Conservation (phyloP, 1,140 invertebrate genomes). For the fruit fly (Drosophila melanogaster) region DNA sequence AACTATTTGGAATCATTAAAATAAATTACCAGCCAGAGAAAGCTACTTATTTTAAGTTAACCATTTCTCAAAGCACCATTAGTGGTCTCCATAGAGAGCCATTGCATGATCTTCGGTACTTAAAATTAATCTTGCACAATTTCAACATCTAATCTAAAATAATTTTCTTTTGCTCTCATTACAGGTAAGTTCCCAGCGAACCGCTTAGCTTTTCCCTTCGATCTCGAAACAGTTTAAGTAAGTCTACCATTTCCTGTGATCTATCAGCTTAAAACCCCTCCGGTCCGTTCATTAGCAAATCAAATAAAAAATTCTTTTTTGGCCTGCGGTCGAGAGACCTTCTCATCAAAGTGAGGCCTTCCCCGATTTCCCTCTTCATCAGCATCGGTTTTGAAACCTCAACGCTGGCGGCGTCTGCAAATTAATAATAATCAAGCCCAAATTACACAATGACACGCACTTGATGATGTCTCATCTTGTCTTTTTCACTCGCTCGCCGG, state of each 20-base stretch:
- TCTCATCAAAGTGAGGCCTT: constrained; percentile 44
- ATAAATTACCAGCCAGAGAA: not conserved
- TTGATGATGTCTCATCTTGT: constrained; percentile 56
- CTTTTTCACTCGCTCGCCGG: not conserved
- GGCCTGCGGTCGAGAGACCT: constrained; percentile 43
- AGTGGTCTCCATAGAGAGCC: not conserved
- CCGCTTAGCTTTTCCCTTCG: not conserved
- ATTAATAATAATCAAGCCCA: constrained; percentile 81
- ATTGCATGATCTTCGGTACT: constrained; percentile 32
- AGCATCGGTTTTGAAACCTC: constrained; percentile 26
- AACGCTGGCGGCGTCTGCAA: constrained; percentile 65
- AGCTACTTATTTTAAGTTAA: constrained; percentile 6
- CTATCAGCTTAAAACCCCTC: constrained; percentile 23
- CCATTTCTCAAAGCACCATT: not conserved
- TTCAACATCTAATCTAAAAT: constrained; percentile 55
- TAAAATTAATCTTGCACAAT: constrained; percentile 11
- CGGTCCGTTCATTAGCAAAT: constrained; percentile 63
- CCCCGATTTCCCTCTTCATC: constrained; percentile 31
- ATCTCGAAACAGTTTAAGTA: constrained; percentile 41
- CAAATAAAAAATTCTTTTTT: constrained; percentile 69
- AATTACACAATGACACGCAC: constrained; percentile 82
- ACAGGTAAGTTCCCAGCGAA: constrained; percentile 58
- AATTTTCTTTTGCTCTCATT: constrained; percentile 61
- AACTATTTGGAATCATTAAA: not conserved
- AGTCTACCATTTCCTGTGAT: constrained; percentile 70